Conservation (phyloP, 1,140 invertebrate species). For the Leptinotarsa defecta region DNA sequence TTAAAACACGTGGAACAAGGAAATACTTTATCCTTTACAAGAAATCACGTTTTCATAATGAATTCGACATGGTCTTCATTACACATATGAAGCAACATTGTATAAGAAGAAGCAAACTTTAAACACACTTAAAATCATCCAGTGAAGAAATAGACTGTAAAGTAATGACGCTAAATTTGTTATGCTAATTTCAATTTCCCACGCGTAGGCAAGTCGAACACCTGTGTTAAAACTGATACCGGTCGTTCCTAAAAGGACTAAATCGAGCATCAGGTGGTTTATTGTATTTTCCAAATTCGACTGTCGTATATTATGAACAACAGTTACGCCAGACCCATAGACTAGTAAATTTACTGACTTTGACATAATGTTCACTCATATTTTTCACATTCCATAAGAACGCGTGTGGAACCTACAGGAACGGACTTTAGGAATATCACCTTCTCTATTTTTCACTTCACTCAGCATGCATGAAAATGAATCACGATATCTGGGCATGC, state of each 20-base stretch:
- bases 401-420: slow-evolving; percentile 28
- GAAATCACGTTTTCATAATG: no score
- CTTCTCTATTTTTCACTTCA: no score
- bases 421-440: neutral
- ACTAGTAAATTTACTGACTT: slow-evolving; percentile 37
- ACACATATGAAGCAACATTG: no score
- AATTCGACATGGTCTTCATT: no score
- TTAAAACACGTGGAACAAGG: no score
- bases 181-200: slow-evolving; percentile 31
- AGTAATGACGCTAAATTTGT: slow-evolving; percentile 26
- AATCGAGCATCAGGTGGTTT: slow-evolving; percentile 30
- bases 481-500: no score
- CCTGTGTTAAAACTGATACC: slow-evolving; percentile 26
- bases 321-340: slow-evolving; percentile 30
- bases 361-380: slow-evolving; percentile 37
- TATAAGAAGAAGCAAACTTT: no score
- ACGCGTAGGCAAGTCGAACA: slow-evolving; percentile 32
- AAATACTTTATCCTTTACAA: no score
- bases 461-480: no score
- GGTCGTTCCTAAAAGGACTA: slow-evolving; percentile 23
- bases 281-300: slow-evolving; percentile 36
- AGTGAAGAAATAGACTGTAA: slow-evolving; percentile 7
- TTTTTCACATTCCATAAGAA: slow-evolving; percentile 35
- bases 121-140: no score
- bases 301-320: slow-evolving; percentile 27